A percentile compares a stretch with the other conserved stretches of the same genome.
Conservation (phyloP, 1,140 invertebrate genomes). For the Homalodisca vitripennis region DNA sequence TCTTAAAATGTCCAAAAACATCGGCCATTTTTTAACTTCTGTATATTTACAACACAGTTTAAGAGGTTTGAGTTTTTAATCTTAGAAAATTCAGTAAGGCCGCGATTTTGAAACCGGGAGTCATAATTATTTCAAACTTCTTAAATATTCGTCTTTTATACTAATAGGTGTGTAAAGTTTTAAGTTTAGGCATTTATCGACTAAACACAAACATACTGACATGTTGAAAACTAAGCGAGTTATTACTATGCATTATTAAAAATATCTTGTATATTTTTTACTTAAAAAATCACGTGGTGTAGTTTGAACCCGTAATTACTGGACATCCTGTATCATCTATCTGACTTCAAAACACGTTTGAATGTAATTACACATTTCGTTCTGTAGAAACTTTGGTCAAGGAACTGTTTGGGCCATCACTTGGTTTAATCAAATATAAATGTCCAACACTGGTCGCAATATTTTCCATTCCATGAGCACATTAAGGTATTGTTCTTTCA, state of each 20-base stretch:
- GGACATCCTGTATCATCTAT: not conserved
- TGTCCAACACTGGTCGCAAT: too few species aligned
- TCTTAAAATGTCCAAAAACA: not conserved
- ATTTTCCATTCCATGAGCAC: too few species aligned
- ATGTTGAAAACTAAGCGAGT: not conserved
- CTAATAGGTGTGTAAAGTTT: not conserved
- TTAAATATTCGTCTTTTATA: not conserved
- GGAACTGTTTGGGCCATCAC: too few species aligned
- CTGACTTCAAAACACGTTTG: too few species aligned
- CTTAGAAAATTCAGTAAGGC: not conserved
- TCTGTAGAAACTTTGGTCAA: too few species aligned
- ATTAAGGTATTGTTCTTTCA: too few species aligned
- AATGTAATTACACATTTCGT: too few species aligned
- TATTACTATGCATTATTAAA: not conserved
- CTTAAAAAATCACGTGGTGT: not conserved
- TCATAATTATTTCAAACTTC: not conserved
- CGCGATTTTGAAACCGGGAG: not conserved
- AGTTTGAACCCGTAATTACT: not conserved
- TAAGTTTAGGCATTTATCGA: not conserved
- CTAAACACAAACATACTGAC: not conserved
- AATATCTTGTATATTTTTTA: not conserved
- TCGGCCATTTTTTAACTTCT: not conserved
- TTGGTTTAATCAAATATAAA: too few species aligned
- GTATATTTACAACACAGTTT: not conserved
- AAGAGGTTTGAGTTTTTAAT: not conserved